Evolutionary conservation across 2,888 invertebrate species (phyloP).

Genomic region (Mactromeris polynyma): DNA sequence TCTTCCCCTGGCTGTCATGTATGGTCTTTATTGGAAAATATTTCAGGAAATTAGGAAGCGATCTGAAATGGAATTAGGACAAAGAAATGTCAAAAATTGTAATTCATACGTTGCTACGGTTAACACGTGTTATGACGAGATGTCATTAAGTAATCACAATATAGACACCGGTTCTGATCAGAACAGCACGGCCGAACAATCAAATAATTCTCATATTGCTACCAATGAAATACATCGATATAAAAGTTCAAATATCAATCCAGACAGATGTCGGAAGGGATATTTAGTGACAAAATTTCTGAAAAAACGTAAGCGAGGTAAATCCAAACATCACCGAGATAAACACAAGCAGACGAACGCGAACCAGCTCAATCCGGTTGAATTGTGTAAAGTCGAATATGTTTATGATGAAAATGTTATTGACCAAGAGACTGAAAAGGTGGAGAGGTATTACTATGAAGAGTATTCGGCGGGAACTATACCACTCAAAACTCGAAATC

Average conservation of each 20-base stretch:
- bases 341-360: constrained; percentile 15
- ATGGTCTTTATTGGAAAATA: constrained; percentile 88
- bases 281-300: constrained; percentile 55
- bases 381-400: constrained; percentile 79
- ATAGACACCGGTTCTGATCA: constrained; percentile 57
- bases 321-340: constrained; percentile 3
- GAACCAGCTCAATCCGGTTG: constrained; percentile 9
- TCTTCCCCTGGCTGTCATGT: constrained; percentile 88
- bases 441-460: constrained; percentile 83
- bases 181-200: constrained; percentile 43
- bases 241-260: constrained; percentile 42
- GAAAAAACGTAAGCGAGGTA: constrained; percentile 37
- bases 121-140: constrained; percentile 54
- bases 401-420: constrained; percentile 85
- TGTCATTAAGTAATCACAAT: constrained; percentile 64
- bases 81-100: constrained; percentile 74
- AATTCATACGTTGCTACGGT: constrained; percentile 60
- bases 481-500: constrained; percentile 51
- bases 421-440: constrained; percentile 84
- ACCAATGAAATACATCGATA: constrained; percentile 42
- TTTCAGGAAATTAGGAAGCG: constrained; percentile 88
- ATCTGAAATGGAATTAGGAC: constrained; percentile 86
- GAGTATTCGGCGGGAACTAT: constrained; percentile 72
- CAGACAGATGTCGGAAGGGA: constrained; percentile 29
- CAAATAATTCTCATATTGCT: constrained; percentile 30